Conservation (phyloP, 2,888 invertebrate genomes). For the Brachycybe producta region DNA sequence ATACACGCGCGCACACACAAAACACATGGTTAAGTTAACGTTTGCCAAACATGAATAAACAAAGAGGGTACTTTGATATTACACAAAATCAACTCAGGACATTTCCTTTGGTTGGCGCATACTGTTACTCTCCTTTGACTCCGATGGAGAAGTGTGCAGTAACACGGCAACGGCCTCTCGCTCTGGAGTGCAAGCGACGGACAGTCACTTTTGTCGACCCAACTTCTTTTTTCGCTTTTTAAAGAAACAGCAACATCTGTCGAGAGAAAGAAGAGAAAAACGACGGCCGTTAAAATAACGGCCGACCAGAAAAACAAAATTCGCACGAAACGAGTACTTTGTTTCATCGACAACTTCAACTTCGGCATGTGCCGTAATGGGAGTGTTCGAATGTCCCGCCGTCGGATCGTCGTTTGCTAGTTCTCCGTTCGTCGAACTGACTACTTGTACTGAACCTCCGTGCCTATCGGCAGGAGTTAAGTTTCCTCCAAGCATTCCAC, state of each 20-base stretch:
- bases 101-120: conserved; percentile 10
- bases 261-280: conserved; percentile 36
- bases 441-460: conserved; percentile 94
- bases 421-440: conserved; percentile 94
- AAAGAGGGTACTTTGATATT: too few species aligned
- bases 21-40: too few species aligned
- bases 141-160: conserved; percentile 49
- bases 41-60: too few species aligned
- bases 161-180: conserved; percentile 49
- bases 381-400: conserved; percentile 92
- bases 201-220: conserved; percentile 79
- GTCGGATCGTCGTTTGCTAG: conserved; percentile 88
- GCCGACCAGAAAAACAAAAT: neutral
- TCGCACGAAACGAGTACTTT: conserved; percentile 60
- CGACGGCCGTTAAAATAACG: neutral
- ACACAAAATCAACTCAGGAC: conserved; percentile 4
- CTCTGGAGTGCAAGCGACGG: conserved; percentile 50
- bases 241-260: conserved; percentile 97
- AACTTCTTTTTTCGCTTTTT: conserved; percentile 98
- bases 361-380: conserved; percentile 85
- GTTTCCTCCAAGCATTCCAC: conserved; percentile 32
- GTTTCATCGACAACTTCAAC: conserved; percentile 94
- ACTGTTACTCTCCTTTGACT: conserved; percentile 32
- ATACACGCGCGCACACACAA: too few species aligned
- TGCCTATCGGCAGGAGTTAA: conserved; percentile 75